phyloP scores from a whole-genome alignment of 2,113 vertebrate genomes.

The Centrocercus urophasianus region DNA sequence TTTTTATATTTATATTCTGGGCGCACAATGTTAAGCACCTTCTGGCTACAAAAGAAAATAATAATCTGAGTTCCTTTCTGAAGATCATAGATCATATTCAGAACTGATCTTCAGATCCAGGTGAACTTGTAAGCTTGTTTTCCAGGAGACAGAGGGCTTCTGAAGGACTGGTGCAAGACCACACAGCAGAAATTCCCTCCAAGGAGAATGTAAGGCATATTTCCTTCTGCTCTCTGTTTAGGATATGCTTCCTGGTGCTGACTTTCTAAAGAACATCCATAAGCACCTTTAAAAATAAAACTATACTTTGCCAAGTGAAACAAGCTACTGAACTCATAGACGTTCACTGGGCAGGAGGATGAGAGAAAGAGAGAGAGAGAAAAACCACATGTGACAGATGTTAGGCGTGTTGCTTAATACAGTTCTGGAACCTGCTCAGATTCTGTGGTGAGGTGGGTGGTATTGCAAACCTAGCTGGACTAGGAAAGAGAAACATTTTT shows the following conservation, averaged over 20 bases:
- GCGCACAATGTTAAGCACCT: rapidly evolving
- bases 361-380: not conserved
- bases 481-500: slow-evolving; percentile 17
- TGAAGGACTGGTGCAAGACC: not conserved
- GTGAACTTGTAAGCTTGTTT: not conserved
- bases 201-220: not conserved
- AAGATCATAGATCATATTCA: not conserved
- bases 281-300: slow-evolving; percentile 2
- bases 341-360: not conserved
- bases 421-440: slow-evolving; percentile 13
- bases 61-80: not conserved
- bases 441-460: not conserved
- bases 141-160: not conserved
- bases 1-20: not conserved
- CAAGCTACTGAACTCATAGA: not conserved
- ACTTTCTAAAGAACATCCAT: not conserved
- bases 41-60: not conserved
- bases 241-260: not conserved
- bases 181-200: not conserved
- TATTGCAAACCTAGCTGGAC: not conserved
- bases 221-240: not conserved
- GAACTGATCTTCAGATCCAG: not conserved
- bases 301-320: not conserved
- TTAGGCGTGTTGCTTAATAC: not conserved
- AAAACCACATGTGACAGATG: not conserved